Conservation (phyloP, 2,797 vertebrate species). For the Zenarchopterus dispar region DNA sequence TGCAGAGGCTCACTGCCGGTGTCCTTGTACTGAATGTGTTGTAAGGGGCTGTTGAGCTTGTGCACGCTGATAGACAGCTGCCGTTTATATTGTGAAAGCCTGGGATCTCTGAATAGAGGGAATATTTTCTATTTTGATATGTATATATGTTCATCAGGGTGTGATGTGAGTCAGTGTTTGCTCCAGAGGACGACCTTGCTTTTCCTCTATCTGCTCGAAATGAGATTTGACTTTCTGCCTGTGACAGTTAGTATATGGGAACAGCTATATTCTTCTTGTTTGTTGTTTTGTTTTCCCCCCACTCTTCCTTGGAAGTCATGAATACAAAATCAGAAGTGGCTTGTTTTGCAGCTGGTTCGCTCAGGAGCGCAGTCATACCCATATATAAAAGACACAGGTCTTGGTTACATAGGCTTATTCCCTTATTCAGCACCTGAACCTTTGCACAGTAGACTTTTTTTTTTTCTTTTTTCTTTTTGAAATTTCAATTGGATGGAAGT, state of each 20-base stretch:
- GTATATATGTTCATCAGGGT: constrained; percentile 45
- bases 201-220: constrained; percentile 45
- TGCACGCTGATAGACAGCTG: constrained; percentile 38
- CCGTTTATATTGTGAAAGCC: constrained; percentile 44
- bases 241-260: constrained; percentile 52
- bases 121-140: constrained; percentile 25
- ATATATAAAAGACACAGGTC: constrained; percentile 49
- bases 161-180: constrained; percentile 70
- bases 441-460: constrained; percentile 32
- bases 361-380: constrained; percentile 43
- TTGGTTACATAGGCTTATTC: constrained; percentile 45
- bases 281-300: constrained; percentile 42
- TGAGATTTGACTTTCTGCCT: constrained; percentile 59
- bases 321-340: constrained; percentile 68
- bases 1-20: constrained; percentile 29
- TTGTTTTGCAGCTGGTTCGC: constrained; percentile 59
- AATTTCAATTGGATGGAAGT: constrained; percentile 52
- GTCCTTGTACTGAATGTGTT: constrained; percentile 31
- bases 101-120: constrained; percentile 30
- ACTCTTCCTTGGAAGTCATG: constrained; percentile 55
- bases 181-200: constrained; percentile 73
- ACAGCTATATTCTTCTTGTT: constrained; percentile 40
- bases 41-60: constrained; percentile 32
- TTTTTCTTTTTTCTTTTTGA: constrained; percentile 10
- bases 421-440: constrained; percentile 49